phyloP scores from a whole-genome alignment of 2,888 invertebrate genomes.

The Dolomedes plantarius region DNA sequence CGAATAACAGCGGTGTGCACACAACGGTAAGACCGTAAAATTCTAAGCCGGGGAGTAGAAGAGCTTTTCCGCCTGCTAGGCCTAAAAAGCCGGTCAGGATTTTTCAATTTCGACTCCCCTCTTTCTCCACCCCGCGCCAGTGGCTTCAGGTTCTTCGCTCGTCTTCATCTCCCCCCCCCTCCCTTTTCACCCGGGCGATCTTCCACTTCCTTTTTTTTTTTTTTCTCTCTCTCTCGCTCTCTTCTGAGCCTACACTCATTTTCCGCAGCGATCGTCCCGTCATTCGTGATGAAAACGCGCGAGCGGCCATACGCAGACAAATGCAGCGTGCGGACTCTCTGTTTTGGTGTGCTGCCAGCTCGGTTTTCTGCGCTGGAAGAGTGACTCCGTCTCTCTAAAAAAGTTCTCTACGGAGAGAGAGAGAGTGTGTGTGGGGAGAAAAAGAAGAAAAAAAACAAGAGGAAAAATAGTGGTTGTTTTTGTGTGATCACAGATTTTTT shows the following conservation, averaged over 20 bases:
- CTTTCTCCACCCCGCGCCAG: neutral
- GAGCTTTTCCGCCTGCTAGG: slow-evolving; percentile 39
- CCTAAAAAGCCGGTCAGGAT: slow-evolving; percentile 64
- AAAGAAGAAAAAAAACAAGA: too few species aligned
- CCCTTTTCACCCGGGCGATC: neutral
- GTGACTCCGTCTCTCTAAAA: slow-evolving; percentile 18
- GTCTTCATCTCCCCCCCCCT: neutral
- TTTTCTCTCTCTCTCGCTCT: neutral
- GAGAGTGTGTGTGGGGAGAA: too few species aligned
- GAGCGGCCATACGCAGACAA: slow-evolving; percentile 49
- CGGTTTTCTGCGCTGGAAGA: slow-evolving; percentile 18
- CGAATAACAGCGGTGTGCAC: slow-evolving; percentile 34
- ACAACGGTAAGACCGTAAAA: slow-evolving; percentile 40
- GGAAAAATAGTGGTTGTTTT: slow-evolving; percentile 21
- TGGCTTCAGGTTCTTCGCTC: neutral
- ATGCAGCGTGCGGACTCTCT: slow-evolving; percentile 52
- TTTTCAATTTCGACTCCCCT: slow-evolving; percentile 55
- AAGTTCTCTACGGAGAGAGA: slow-evolving; percentile 16
- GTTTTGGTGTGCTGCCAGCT: slow-evolving; percentile 60
- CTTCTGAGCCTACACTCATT: neutral
- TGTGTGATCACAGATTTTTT: neutral
- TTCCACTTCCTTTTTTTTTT: slow-evolving; percentile 30
- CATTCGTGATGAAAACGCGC: slow-evolving; percentile 60
- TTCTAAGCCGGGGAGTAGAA: slow-evolving; percentile 44
- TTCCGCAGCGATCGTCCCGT: slow-evolving; percentile 14